Evolutionary conservation across 1,140 invertebrate species (phyloP).

Genomic region (Bombus affinis): DNA sequence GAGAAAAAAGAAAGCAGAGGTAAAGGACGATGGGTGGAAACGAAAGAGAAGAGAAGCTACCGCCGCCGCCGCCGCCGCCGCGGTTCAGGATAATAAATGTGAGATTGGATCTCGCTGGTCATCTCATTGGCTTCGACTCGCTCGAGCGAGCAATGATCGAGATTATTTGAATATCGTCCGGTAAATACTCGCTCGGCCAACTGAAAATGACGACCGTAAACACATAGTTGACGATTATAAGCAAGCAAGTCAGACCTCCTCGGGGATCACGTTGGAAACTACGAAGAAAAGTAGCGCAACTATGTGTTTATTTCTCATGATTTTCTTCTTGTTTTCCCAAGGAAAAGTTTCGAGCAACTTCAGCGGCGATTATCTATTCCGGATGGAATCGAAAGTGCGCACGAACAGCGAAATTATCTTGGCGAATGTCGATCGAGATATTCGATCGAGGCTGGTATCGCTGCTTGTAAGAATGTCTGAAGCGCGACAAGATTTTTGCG

Average conservation of each 20-base stretch:
- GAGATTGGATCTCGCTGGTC: conserved; percentile 67
- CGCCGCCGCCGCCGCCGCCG: not conserved
- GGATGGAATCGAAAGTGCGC: conserved; percentile 23
- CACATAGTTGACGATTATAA: conserved; percentile 34
- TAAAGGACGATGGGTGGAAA: not conserved
- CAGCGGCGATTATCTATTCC: not conserved
- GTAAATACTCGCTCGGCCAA: conserved; percentile 39
- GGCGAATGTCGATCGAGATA: not conserved
- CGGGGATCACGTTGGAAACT: not conserved
- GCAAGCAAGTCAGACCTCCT: not conserved
- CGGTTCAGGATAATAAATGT: conserved; percentile 69
- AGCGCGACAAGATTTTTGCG: not conserved
- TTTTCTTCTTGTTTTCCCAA: not conserved
- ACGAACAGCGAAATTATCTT: not conserved
- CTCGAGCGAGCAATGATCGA: conserved; percentile 61
- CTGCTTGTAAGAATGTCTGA: not conserved
- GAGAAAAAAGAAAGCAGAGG: not conserved
- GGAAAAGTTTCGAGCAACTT: not conserved
- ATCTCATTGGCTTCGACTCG: conserved; percentile 62
- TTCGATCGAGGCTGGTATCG: not conserved
- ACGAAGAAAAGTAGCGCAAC: conserved; percentile 22
- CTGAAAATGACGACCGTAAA: conserved; percentile 46
- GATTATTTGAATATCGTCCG: conserved; percentile 70
- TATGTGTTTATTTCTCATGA: not conserved
- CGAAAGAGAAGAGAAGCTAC: not conserved